phyloP scores from a whole-genome alignment of 1,140 invertebrate species.

The Micrasema minimum region DNA sequence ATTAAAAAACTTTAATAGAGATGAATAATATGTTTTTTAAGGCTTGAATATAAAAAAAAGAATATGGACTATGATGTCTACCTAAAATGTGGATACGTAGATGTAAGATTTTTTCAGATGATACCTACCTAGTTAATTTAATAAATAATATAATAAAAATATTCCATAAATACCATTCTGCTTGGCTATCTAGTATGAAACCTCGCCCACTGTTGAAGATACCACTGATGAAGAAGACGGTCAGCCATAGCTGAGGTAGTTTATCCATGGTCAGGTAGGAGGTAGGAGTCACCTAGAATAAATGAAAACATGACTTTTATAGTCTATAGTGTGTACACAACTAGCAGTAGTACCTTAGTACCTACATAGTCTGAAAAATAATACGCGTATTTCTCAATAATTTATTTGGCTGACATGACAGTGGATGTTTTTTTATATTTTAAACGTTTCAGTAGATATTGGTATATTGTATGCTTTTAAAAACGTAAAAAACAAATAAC shows the following conservation, averaged over 20 bases:
- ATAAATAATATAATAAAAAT: too few relatives aligned
- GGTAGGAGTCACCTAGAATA: background rate
- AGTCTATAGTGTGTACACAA: background rate
- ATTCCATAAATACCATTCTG: conserved; percentile 18
- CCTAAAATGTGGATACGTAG: background rate
- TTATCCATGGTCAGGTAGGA: background rate
- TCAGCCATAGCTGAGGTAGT: background rate
- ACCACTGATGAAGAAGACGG: background rate
- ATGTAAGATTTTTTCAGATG: background rate
- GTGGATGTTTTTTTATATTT: too few relatives aligned
- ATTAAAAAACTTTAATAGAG: too few relatives aligned
- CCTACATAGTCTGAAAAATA: too few relatives aligned
- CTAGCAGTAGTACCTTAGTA: too few relatives aligned
- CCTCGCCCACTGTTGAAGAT: background rate
- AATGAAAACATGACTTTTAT: background rate
- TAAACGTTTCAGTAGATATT: too few relatives aligned
- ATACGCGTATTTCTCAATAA: background rate
- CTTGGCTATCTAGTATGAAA: background rate
- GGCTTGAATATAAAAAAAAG: background rate
- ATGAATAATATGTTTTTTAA: too few relatives aligned
- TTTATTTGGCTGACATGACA: background rate
- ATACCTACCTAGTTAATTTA: background rate
- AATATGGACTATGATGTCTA: background rate
- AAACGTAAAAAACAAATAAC: too few relatives aligned
- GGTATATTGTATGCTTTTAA: too few relatives aligned